Evolutionary conservation across 2,113 vertebrate species (phyloP).

Genomic region (Ceratotherium simum): DNA sequence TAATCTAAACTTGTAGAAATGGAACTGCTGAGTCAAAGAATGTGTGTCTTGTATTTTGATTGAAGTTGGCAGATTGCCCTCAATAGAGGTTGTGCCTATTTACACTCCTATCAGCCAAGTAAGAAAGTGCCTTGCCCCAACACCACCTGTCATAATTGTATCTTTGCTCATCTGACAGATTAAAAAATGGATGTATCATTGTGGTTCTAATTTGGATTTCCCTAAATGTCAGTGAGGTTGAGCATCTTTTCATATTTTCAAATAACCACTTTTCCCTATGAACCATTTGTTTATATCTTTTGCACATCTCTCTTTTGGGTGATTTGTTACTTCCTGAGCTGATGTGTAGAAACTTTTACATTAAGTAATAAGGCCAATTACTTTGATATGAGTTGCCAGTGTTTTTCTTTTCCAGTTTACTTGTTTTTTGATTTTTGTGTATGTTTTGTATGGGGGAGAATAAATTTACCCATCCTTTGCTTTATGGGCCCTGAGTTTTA

Average conservation of each 20-base stretch:
- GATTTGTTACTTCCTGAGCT: not conserved
- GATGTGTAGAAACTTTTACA: not conserved
- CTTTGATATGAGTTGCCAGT: not conserved
- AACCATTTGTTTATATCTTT: not conserved
- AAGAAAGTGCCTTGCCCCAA: not conserved
- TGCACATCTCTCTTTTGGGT: constrained; percentile 6
- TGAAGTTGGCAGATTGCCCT: not conserved
- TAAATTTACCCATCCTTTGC: not conserved
- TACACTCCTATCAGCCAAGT: not conserved
- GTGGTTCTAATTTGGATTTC: constrained; percentile 40
- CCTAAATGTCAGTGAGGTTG: not conserved
- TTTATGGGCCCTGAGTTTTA: not conserved
- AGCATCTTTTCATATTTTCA: constrained; percentile 7
- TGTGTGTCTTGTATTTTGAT: not conserved
- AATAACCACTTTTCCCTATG: not conserved
- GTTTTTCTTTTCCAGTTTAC: not conserved
- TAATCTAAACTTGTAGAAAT: constrained; percentile 4
- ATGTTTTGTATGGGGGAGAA: not conserved
- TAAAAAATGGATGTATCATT: not conserved
- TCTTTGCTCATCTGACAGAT: not conserved
- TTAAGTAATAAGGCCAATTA: not conserved
- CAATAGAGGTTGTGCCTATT: not conserved
- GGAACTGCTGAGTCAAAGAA: not conserved
- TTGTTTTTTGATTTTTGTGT: constrained; percentile 10
- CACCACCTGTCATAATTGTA: not conserved